A percentile compares a stretch with the other conserved stretches of the same genome.
Conservation (phyloP, 2,888 invertebrate genomes). For the Teleiodes luculella region DNA sequence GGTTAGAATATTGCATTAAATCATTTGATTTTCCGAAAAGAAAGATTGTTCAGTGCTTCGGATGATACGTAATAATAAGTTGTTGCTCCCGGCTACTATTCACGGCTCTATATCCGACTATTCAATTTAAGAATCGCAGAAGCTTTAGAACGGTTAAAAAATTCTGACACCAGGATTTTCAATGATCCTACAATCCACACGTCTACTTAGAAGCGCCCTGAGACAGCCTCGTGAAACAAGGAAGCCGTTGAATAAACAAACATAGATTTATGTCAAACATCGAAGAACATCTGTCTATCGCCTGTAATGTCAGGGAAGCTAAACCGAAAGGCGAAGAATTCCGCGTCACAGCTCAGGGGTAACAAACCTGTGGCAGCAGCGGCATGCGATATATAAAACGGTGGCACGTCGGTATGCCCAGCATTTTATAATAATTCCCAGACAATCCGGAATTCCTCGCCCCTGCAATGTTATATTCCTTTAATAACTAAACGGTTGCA, state of each 20-base stretch:
- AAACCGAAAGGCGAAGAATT: background rate
- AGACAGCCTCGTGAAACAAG: background rate
- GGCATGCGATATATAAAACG: background rate
- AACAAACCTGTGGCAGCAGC: background rate
- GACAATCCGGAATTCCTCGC: background rate
- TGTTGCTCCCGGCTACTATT: too few species aligned
- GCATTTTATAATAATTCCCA: background rate
- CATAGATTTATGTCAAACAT: background rate
- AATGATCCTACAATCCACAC: too few species aligned
- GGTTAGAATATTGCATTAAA: too few species aligned
- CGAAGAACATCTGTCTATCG: too few species aligned
- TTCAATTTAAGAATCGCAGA: too few species aligned
- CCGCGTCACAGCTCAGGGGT: background rate
- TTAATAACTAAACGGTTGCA: background rate
- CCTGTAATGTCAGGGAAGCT: background rate
- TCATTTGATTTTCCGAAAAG: too few species aligned
- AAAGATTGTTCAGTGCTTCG: too few species aligned
- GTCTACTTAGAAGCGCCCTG: too few species aligned
- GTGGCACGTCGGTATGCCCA: background rate
- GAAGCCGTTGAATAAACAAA: background rate
- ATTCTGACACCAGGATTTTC: too few species aligned
- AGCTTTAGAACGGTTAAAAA: too few species aligned
- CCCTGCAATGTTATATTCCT: background rate
- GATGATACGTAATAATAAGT: too few species aligned
- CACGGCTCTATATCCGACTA: too few species aligned